Percentiles rank a stretch among this genome's conserved stretches.
phyloP scores from a whole-genome alignment of 2,888 invertebrate genomes.

The Oligia latruncula region DNA sequence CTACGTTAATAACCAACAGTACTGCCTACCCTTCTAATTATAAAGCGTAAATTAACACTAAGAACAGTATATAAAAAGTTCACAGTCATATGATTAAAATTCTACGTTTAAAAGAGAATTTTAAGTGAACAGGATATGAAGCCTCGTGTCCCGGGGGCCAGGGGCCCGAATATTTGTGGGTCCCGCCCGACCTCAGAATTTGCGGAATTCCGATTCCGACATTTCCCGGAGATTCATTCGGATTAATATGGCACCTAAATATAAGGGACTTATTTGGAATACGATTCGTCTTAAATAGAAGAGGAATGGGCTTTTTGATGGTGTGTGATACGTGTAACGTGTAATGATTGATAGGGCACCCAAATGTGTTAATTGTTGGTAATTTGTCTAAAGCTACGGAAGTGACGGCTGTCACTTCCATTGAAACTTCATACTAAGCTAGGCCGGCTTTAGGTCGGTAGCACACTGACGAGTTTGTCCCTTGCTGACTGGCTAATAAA shows the following conservation, averaged over 20 bases:
- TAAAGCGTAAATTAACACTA: conserved; percentile 50
- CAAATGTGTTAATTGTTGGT: neutral
- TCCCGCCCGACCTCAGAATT: conserved; percentile 56
- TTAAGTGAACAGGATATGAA: conserved; percentile 55
- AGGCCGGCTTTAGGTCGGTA: no score
- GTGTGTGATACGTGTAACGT: conserved; percentile 16
- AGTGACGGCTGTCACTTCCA: no score
- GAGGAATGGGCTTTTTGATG: conserved; percentile 25
- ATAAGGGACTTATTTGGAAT: conserved; percentile 52
- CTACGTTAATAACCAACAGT: conserved; percentile 34
- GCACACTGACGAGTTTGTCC: no score
- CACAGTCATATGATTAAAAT: conserved; percentile 52
- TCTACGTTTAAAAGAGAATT: conserved; percentile 56
- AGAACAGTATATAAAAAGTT: conserved; percentile 40
- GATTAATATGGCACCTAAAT: conserved; percentile 52
- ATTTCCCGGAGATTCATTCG: conserved; percentile 53
- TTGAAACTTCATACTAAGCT: no score
- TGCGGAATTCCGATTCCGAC: conserved; percentile 49
- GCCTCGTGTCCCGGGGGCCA: conserved; percentile 19
- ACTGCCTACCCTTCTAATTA: conserved; percentile 50
- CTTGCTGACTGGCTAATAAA: no score
- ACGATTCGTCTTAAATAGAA: conserved; percentile 25
- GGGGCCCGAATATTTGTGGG: conserved; percentile 63
- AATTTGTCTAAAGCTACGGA: neutral
- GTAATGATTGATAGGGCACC: conserved; percentile 2